Evolutionary conservation across 2,888 invertebrate species (phyloP).

Genomic region (Hoplodrina blanda): DNA sequence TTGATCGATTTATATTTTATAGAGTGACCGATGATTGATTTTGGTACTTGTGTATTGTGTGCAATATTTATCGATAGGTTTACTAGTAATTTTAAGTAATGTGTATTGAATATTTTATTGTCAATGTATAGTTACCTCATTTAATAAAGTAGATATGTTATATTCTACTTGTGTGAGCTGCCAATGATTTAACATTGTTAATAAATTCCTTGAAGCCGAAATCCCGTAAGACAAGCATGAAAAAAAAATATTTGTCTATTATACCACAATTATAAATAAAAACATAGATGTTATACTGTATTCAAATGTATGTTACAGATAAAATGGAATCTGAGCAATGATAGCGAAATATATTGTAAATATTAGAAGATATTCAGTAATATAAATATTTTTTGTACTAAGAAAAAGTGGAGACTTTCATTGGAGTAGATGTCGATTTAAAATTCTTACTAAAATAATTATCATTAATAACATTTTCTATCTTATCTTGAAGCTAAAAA

Average conservation of each 20-base stretch:
- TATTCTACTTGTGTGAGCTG: constrained; percentile 6
- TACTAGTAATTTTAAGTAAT: constrained; percentile 20
- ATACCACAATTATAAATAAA: constrained; percentile 84
- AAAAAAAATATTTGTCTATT: constrained; percentile 83
- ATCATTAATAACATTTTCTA: constrained; percentile 13
- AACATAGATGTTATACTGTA: constrained; percentile 69
- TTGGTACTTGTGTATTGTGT: constrained; percentile 40
- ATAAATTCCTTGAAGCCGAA: constrained; percentile 59
- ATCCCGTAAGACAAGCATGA: constrained; percentile 51
- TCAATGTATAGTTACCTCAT: neutral
- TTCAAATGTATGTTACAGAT: constrained; percentile 70
- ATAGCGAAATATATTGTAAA: constrained; percentile 65
- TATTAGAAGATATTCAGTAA: constrained; percentile 44
- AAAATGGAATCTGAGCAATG: constrained; percentile 64
- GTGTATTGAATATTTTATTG: constrained; percentile 12
- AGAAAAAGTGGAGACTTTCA: constrained; percentile 40
- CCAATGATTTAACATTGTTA: neutral
- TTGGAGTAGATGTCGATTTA: constrained; percentile 38
- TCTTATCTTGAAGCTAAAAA: constrained; percentile 20
- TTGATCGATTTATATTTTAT: constrained; percentile 27
- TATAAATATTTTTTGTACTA: constrained; percentile 63
- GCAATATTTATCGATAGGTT: constrained; percentile 37
- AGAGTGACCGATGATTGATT: constrained; percentile 9
- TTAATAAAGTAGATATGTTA: too few relatives aligned
- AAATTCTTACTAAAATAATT: constrained; percentile 26